Base-by-base conservation (phyloP, 2,113 vertebrate species). In the Trachemys scripta region DNA sequence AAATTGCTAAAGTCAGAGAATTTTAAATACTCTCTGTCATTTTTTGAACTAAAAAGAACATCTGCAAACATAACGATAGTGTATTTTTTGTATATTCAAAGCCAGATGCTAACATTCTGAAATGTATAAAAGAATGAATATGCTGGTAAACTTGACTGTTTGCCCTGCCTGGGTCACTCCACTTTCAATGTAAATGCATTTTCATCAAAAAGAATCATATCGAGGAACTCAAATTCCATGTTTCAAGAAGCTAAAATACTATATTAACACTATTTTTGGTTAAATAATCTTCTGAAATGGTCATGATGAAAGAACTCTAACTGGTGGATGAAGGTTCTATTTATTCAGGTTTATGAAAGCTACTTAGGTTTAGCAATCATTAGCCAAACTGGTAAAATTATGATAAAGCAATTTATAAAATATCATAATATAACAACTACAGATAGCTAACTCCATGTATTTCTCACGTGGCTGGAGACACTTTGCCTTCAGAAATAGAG, bases 41-140 rank as follows among this genome's bases (percentile, higher is more conserved):
- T 59, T 90, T 75, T n/a, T 75, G 19, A 93, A 88, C 24, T 93
- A 84, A 95, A 93, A 3, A 3, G 25, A 95, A 91, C 17, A 80
- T 1, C 25, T 47, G 75, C 22, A 54, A 92, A 47, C 1, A 72
- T 22, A 89, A 19, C 29, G 51, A 80, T 42, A 92, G n/a, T 19
- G 27, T 79, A 51, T 38, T 94, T 86, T 65, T 82, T 7, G n/a
- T 16, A 76, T 84, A 29, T 47, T 80, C 82, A 5, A 94, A 49
- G 87, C 86, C 24, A 92, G 5, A 86, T 1, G 82, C 9, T 86
- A 59, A 85, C 49, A 91, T 45, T 53, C 19, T 78, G 78, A 13
- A 94, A 62, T 31, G 75, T 83, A 29, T 50, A 38, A 24, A 85
- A 25, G 9, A 47, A 82, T 65, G 56, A 93, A 16, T 27, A 90